Base-by-base conservation (phyloP, 2,888 invertebrate species). In the Liodrosophila aerea region DNA sequence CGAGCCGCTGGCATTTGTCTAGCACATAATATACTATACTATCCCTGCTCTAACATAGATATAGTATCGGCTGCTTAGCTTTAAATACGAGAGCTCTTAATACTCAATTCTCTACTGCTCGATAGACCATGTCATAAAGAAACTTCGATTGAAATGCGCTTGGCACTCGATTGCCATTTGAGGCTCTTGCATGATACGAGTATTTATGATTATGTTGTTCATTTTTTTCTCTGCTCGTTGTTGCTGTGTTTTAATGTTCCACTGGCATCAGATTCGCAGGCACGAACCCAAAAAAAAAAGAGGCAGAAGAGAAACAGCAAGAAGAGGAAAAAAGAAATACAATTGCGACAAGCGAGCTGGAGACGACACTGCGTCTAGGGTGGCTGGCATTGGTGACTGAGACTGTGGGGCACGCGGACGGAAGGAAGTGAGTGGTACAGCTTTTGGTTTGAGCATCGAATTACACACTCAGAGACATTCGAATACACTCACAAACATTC, bases 251-350 rank as follows among this genome's bases (percentile, higher is more conserved):
- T 73, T 65, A 57, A 41, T 66, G 74, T 69, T 73, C 65, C 63
- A 73, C 75, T 76, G 87, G 85, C 87, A 85, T 87, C 86, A 60
- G 83, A 86, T 86, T 85, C 88, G 64, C 67, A 86, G 83, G 86
- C 85, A 86, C 85, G 85, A 86, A 76, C 75, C 72, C 61, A 71
- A 74, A 74, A 69, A 22, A 22, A 22, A 22, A 5, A 22, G 5
- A 5, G 5, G 5, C 2, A 4, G 22, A 22, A 22, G 5, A 22
- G 22, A 22, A 22, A 22, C 22, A 22, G 22, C n/a, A n/a, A n/a
- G n/a, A n/a, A n/a, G n/a, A n/a, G n/a, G n/a, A n/a, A n/a, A n/a
- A 22, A 22, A 22, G 5, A 22, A 22, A 22, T 22, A 56, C 67
- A 74, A 68, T 64, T 68, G 67, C 61, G 64, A 67, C 64, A 64